Evolutionary conservation across 2,113 vertebrate genomes (phyloP), one percentile per base, ranked within the genome.

Genomic region (Odontophorus gujanensis): DNA sequence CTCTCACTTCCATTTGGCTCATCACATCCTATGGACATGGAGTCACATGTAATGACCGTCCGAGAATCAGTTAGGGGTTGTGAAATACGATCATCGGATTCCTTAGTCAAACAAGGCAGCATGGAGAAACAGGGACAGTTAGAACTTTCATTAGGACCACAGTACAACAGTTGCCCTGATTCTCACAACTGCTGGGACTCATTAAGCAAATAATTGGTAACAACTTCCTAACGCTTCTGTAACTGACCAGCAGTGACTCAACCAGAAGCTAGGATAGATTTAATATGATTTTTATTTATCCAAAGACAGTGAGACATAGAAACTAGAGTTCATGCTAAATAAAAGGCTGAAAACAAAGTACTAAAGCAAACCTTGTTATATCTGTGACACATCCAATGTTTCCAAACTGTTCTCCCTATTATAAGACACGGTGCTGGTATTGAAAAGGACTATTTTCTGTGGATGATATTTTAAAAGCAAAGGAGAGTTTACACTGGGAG

Each of bases 21-120:
- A 6, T 76, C 85, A 15, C 40, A 68, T 72, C 82, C 66, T 28
- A 12, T 9, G 18, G 89, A 92, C 9, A 16, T 13, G 22, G 1
- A 68, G 63, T 65, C 43, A 13, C 65, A 65, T 13, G 11, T 59
- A 72, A 85, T 45, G 80, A 95, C 57, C 73, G 90, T 94, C 80
- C 85, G 96, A 42, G 95, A 95, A 34, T 63, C 94, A 79, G 86
- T 53, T 50, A 81, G 82, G 6, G 55, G 45, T 61, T 97, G 22
- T 86, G 93, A 84, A 68, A 81, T 40, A 43, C 79, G 91, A 25
- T 94, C 95, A 21, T 79, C 66, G 75, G 80, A 89, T 90, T 97
- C 98, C 98, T 98, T 92, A n/a, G 68, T 84, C 4, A 6, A 94
- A 81, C 5, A 3, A 92, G 83, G 21, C 30, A 92, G 65, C n/a